Base-by-base conservation (phyloP, 2,113 vertebrate species). In the Dendrocopos noguchii region DNA sequence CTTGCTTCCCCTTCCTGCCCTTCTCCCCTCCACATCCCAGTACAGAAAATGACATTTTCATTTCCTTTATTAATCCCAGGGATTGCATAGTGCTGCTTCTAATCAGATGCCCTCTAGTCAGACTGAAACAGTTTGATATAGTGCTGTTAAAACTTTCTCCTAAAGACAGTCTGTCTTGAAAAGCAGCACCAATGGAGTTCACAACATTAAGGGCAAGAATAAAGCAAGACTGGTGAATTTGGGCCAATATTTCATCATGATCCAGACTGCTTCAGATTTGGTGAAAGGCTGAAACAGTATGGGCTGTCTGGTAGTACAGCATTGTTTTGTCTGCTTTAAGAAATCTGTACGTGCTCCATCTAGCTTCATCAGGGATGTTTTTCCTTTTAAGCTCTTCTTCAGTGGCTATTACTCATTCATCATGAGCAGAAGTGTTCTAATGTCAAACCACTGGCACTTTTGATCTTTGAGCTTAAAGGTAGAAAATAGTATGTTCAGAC, bases 1-100 rank as follows among this genome's bases (percentile, higher is more conserved):
- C 66, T 91, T 91, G 13, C 28, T 88, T 91, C 61, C 76, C 20
- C 19, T 94, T 91, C 76, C 56, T 95, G 73, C 27, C 57, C 56
- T 90, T 88, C 24, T 85, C 55, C 66, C 34, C 10, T 76, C 46
- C n/a, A 22, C n/a, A 34, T 81, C 29, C n/a, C 9, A 25, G 78
- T 36, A 61, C 34, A 89, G 55, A 91, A 88, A 52, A 78, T 52
- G 20, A 7, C 34, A n/a, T 9, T 75, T 89, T 73, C 46, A 34
- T 88, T 94, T 76, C 52, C 76, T 91, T 74, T 39, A 71, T 5
- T 81, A 71, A 12, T 16, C 10, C 28, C 50, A 0, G 53, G 53
- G 10, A 47, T 70, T 87, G 27, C 9, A 0, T 24, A 44, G 17
- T 65, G 25, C 57, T 87, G 72, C 55, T 83, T 91, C 18, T 75